A percentile compares a stretch with the other conserved stretches of the same genome.
phyloP scores from a whole-genome alignment of 2,888 invertebrate species.

The Ectemnius lituratus region DNA sequence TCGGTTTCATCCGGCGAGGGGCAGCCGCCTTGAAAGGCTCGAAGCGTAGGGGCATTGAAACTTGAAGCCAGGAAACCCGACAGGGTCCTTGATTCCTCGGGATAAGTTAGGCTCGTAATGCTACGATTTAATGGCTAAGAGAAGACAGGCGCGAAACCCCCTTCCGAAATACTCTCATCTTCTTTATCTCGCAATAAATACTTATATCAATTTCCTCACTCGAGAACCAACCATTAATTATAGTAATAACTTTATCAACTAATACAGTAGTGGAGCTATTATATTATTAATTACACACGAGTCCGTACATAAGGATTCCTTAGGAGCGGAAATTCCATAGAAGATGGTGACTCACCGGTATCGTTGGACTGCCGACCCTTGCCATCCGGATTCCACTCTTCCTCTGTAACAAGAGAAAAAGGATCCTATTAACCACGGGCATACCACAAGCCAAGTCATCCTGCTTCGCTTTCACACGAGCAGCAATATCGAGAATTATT shows the following conservation, averaged over 20 bases:
- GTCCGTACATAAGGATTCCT: too few species aligned
- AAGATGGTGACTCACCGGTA: constrained; percentile 67
- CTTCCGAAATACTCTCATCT: too few species aligned
- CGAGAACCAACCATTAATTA: too few species aligned
- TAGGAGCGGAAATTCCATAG: not conserved
- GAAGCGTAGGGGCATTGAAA: constrained; percentile 50
- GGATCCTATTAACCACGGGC: constrained; percentile 31
- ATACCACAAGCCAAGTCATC: not conserved
- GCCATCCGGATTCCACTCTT: constrained; percentile 83
- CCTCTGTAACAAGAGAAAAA: constrained; percentile 78
- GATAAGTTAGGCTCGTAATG: constrained; percentile 67
- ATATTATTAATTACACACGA: too few species aligned
- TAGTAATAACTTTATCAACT: too few species aligned
- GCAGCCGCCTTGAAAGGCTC: constrained; percentile 19
- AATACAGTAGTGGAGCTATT: too few species aligned
- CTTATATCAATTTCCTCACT: too few species aligned
- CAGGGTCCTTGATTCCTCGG: constrained; percentile 66
- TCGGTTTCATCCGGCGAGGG: constrained; percentile 60
- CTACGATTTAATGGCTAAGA: constrained; percentile 36
- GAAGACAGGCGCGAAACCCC: not conserved
- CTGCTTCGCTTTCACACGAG: not conserved
- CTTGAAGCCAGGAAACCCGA: constrained; percentile 69
- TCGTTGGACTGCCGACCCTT: constrained; percentile 78
- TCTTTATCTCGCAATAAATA: too few species aligned
- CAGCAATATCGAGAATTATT: not conserved